Conservation (phyloP, 2,888 invertebrate species). For the Leptarthrus brevirostris region DNA sequence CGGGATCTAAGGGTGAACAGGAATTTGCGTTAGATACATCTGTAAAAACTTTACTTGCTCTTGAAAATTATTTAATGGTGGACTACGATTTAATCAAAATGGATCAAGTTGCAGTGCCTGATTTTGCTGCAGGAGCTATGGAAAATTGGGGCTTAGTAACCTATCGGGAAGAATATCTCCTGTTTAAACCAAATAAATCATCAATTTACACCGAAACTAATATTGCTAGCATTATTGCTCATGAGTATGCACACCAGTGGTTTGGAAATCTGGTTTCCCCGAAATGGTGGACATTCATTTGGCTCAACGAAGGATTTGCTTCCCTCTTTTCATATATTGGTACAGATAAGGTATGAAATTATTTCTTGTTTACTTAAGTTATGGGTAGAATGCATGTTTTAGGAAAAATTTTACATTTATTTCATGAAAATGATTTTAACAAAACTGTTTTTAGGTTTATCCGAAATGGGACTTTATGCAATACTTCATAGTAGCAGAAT, state of each 20-base stretch:
- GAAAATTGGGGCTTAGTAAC: constrained; percentile 94
- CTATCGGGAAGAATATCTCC: constrained; percentile 63
- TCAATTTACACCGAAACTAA: constrained; percentile 61
- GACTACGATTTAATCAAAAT: constrained; percentile 82
- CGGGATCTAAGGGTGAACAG: constrained; percentile 61
- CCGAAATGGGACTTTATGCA: constrained; percentile 80
- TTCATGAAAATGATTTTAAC: background rate
- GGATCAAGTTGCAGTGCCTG: constrained; percentile 89
- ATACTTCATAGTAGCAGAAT: constrained; percentile 78
- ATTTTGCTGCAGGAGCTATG: constrained; percentile 88
- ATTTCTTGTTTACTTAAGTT: background rate
- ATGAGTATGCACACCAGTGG: constrained; percentile 80
- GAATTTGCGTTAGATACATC: constrained; percentile 80
- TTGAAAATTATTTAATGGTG: constrained; percentile 79
- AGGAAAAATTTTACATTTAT: background rate
- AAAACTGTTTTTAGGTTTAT: constrained; percentile 66
- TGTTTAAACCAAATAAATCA: constrained; percentile 61
- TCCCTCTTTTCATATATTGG: constrained; percentile 61
- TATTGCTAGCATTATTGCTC: constrained; percentile 70
- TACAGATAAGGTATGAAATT: constrained; percentile 59
- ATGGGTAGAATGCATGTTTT: background rate
- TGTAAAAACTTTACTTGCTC: constrained; percentile 74
- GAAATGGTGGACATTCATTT: constrained; percentile 77
- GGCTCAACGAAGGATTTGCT: constrained; percentile 82
- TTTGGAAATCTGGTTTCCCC: constrained; percentile 81